Evolutionary conservation across 2,113 vertebrate genomes (phyloP).

Genomic region (Rhinoptilus africanus): DNA sequence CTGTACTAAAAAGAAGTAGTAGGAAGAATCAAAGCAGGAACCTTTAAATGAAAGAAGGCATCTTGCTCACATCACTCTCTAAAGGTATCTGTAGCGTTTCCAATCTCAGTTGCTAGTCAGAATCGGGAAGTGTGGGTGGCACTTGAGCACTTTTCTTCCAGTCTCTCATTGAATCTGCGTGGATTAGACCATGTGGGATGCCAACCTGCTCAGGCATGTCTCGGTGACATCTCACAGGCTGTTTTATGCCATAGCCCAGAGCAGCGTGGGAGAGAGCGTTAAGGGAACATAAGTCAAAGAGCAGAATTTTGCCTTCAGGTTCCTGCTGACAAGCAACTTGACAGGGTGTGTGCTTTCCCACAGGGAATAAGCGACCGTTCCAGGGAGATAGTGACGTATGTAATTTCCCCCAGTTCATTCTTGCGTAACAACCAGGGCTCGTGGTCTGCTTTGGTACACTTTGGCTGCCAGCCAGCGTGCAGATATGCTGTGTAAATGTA

Average conservation of each 20-base stretch:
- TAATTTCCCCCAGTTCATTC: background rate
- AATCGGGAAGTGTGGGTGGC: slow-evolving; percentile 42
- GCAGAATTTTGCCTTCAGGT: slow-evolving; percentile 24
- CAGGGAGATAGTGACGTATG: background rate
- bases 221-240: slow-evolving; percentile 42
- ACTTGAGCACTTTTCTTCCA: slow-evolving; percentile 40
- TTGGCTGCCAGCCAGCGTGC: background rate
- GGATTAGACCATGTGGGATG: slow-evolving; percentile 50
- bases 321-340: slow-evolving; percentile 19
- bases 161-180: slow-evolving; percentile 38
- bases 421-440: background rate
- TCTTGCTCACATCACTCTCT: slow-evolving; percentile 46
- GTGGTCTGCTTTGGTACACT: background rate
- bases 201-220: slow-evolving; percentile 55
- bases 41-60: slow-evolving; percentile 38
- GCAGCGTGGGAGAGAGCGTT: slow-evolving; percentile 33
- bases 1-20: background rate
- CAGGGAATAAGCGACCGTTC: background rate
- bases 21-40: slow-evolving; percentile 19
- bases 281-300: slow-evolving; percentile 46
- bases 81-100: slow-evolving; percentile 26
- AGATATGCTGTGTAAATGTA: background rate
- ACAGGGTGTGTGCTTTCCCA: background rate
- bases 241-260: slow-evolving; percentile 27
- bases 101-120: slow-evolving; percentile 37